Conservation (phyloP, 2,113 vertebrate genomes). For the Scomber colias region DNA sequence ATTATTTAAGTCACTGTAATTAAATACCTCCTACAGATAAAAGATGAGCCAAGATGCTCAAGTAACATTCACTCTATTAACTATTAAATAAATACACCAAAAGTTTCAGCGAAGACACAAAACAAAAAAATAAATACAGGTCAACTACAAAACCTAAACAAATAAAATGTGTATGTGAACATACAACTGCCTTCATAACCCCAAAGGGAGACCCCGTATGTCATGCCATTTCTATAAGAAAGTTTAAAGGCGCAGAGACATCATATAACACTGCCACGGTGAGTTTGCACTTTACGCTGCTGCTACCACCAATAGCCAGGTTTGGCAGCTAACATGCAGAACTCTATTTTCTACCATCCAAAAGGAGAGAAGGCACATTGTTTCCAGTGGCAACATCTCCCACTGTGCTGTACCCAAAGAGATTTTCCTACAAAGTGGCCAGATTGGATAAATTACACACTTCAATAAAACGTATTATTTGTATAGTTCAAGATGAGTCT, state of each 20-base stretch:
- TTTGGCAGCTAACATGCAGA: constrained; percentile 55
- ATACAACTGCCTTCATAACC: constrained; percentile 63
- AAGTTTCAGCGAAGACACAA: constrained; percentile 51
- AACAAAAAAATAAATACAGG: constrained; percentile 58
- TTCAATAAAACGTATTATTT: constrained; percentile 36
- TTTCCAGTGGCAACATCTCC: constrained; percentile 64
- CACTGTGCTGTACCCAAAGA: constrained; percentile 53
- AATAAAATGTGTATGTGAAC: constrained; percentile 62
- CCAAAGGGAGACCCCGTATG: constrained; percentile 52
- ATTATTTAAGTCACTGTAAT: constrained; percentile 39
- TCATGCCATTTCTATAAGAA: constrained; percentile 86
- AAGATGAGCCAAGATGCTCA: constrained; percentile 37
- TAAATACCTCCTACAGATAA: constrained; percentile 29
- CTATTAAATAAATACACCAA: constrained; percentile 63
- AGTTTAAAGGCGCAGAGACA: constrained; percentile 73
- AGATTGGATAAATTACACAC: constrained; percentile 57
- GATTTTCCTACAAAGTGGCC: constrained; percentile 66
- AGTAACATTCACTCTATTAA: constrained; percentile 47
- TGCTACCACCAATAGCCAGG: constrained; percentile 40
- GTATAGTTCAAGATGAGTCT: constrained; percentile 46
- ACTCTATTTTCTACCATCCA: constrained; percentile 60
- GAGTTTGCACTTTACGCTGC: constrained; percentile 50
- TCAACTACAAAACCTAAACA: constrained; percentile 58
- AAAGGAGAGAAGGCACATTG: constrained; percentile 77
- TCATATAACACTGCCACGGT: constrained; percentile 47